Evolutionary conservation across 2,888 invertebrate genomes (phyloP), one percentile per base, ranked within the genome.

Genomic region (Tetanocera ferruginea): DNA sequence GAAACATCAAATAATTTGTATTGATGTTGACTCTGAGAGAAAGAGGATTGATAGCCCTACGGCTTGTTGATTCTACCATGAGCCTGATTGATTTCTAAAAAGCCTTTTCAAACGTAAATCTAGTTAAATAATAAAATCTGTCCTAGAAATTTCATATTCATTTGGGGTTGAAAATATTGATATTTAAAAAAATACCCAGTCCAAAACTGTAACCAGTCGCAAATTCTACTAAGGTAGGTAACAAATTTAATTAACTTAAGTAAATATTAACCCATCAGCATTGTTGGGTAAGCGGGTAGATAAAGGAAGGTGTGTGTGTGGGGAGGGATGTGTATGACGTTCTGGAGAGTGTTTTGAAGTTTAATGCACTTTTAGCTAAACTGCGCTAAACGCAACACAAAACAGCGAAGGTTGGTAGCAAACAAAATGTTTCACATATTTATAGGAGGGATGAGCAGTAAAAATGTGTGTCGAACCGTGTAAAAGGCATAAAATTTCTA

Each of bases 161-260:
- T n/a, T n/a, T n/a, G n/a, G n/a, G n/a, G n/a, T n/a, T 43, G 43
- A 43, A 43, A 43, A 43, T 14, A 43, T 14, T 11, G 11, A 43
- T 3, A 43, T 2, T 43, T 11, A 11, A 43, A 43, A 43, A 43
- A 1, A 8, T 8, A 8, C 37, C 37, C 37, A 3, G 8, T 8
- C 37, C 5, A 37, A 37, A 37, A 37, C 1, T 37, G 37, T 8
- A 37, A 43, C 11, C 43, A 43, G 14, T 14, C 43, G 2, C 2
- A 43, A 43, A 43, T 43, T 43, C 14, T 1, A 43, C 43, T 43
- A 11, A 6, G 78, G 76, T 23, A 64, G 76, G 78, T 57, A 71
- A 74, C 83, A 85, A 83, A 85, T 87, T 85, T 87, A 87, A 87
- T 87, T 87, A 87, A 87, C 84, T 86, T 80, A 82, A 79, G 87